phyloP scores from a whole-genome alignment of 2,113 vertebrate genomes.

The Alces alces region DNA sequence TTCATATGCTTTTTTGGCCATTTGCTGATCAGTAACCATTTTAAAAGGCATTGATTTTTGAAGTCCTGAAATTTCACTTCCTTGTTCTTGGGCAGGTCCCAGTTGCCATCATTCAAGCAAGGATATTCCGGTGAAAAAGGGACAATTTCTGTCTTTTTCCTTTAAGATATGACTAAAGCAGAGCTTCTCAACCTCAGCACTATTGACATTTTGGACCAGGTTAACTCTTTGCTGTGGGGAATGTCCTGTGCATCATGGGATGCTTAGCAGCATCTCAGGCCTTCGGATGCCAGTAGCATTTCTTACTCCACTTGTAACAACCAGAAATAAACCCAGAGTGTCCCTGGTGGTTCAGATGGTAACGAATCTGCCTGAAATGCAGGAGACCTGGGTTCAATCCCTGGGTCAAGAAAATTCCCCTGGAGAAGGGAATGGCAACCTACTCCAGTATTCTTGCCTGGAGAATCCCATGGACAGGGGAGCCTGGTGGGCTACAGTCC shows the following conservation, averaged over 20 bases:
- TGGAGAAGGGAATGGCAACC: not conserved
- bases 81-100: not conserved
- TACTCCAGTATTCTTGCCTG: not conserved
- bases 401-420: not conserved
- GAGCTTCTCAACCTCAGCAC: not conserved
- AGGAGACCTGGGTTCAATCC: not conserved
- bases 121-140: not conserved
- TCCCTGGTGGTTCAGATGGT: not conserved
- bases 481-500: not conserved
- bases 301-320: not conserved
- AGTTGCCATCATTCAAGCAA: not conserved
- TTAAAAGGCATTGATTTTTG: not conserved
- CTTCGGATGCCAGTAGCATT: not conserved
- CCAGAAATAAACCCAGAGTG: not conserved
- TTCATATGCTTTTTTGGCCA: not conserved
- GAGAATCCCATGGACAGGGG: not conserved
- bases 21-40: not conserved
- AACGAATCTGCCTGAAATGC: not conserved
- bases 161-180: not conserved
- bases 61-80: not conserved
- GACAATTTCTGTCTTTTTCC: not conserved
- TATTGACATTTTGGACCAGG: not conserved
- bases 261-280: not conserved
- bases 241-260: not conserved
- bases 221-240: not conserved